Evolutionary conservation across 2,797 vertebrate species (phyloP).

Genomic region (Novumbra hubbsi): DNA sequence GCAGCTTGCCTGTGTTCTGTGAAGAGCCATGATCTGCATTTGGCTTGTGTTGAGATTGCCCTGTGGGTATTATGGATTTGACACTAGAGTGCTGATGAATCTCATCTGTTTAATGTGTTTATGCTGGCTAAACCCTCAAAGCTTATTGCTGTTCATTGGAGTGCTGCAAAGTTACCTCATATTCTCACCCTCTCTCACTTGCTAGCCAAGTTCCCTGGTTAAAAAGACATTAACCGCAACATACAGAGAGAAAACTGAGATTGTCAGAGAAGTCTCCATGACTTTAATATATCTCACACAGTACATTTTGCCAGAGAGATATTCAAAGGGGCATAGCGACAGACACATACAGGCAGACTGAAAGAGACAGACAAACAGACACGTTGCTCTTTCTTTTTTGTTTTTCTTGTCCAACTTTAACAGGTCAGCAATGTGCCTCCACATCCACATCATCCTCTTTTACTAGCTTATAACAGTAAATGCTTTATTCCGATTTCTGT

Average conservation of each 20-base stretch:
- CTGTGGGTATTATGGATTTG: conserved; percentile 73
- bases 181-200: conserved; percentile 59
- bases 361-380: conserved; percentile 54
- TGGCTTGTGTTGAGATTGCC: conserved; percentile 58
- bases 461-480: conserved; percentile 68
- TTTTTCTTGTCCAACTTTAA: conserved; percentile 43
- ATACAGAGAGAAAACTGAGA: conserved; percentile 58
- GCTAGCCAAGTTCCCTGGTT: conserved; percentile 50
- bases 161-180: conserved; percentile 76
- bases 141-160: conserved; percentile 80
- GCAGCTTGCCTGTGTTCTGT: conserved; percentile 27
- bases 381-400: conserved; percentile 52
- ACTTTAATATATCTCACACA: conserved; percentile 61
- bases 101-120: conserved; percentile 81
- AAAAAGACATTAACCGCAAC: conserved; percentile 52
- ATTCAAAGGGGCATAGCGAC: background rate
- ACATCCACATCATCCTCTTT: conserved; percentile 62
- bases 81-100: conserved; percentile 80
- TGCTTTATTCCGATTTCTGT: conserved; percentile 65
- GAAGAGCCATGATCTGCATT: conserved; percentile 34
- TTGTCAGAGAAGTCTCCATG: conserved; percentile 51
- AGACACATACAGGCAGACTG: conserved; percentile 2
- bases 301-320: conserved; percentile 47
- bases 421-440: conserved; percentile 61
- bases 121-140: conserved; percentile 76